Percentiles rank a stretch among this genome's conserved stretches.
These are phyloP conservation scores for Mesorhabditis spiculigera DNA, from an alignment of 2,888 invertebrate species.

Conservation along the genomic window DNA sequence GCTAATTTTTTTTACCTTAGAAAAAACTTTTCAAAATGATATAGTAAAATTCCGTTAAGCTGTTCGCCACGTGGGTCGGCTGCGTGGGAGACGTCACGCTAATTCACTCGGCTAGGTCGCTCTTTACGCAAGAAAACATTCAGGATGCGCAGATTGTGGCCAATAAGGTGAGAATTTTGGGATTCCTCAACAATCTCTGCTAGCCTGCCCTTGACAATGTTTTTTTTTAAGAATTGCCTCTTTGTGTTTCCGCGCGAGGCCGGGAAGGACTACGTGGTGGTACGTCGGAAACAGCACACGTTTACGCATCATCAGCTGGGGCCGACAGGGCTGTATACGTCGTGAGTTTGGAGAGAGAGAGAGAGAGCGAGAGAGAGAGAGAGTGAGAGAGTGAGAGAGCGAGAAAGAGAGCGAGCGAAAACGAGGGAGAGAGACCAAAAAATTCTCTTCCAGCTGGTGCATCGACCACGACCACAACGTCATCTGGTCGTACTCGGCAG, in stretches of 20 bases:
- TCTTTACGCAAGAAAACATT: constrained; percentile 42
- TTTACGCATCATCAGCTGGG: constrained; percentile 38
- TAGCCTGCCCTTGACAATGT: background rate
- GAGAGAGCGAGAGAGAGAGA: too few relatives aligned
- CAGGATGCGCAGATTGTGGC: constrained; percentile 40
- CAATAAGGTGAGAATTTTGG: constrained; percentile 22
- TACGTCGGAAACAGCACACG: constrained; percentile 29
- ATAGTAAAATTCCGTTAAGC: background rate
- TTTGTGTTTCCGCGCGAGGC: constrained; percentile 44
- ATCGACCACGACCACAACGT: constrained; percentile 88
- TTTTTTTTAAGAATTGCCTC: constrained; percentile 26
- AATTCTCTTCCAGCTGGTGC: constrained; percentile 28
- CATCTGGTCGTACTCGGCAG: constrained; percentile 76
- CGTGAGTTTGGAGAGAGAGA: constrained; percentile 6
- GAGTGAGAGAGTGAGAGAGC: too few relatives aligned
- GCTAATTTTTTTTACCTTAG: too few relatives aligned
- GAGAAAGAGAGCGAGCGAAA: background rate
- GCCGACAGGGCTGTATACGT: constrained; percentile 33
- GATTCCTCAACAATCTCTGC: constrained; percentile 5
- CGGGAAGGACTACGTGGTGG: constrained; percentile 42
- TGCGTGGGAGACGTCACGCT: constrained; percentile 95
- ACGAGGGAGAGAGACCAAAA: too few relatives aligned
- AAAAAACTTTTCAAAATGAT: too few relatives aligned
- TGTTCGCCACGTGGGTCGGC: constrained; percentile 82
- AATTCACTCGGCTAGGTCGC: constrained; percentile 56